Evolutionary conservation across 2,888 invertebrate species (phyloP), one percentile per base, ranked within the genome.

Genomic region (Ganaspis brasiliensis): DNA sequence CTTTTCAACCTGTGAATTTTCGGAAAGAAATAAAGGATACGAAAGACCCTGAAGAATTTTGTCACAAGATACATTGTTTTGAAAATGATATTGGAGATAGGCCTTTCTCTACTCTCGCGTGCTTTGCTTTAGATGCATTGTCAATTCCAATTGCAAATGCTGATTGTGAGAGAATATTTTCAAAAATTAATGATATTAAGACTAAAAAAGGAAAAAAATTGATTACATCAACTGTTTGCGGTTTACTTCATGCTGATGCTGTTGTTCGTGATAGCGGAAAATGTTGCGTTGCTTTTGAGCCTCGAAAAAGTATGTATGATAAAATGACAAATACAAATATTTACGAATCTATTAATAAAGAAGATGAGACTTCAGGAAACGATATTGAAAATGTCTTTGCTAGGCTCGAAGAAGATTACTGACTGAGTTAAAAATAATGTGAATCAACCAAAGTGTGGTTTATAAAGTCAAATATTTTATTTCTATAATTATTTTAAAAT

Each of bases 171-270:
- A 55, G 73, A 37, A 63, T 63, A 19, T 56, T 73, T 21, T 76
- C 67, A 2, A 76, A 76, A 73, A 67, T 76, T 12, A 76, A 76
- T 26, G 56, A 73, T 35, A 45, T 76, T 10, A 76, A 76, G 14
- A 70, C 76, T 2, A 67, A 73, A 9, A 67, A 73, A 55, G 37
- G 73, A 56, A 76, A 73, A 19, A 72, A 72, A 10, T 35, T 76
- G 16, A 45, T 73, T 6, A 76, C 67, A 6, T 12, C 4, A 14
- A 73, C 67, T 14, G 31, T 76, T 2, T 63, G 72, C 40, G 72
- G 76, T 3, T 1, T 76, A 19, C 67, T 76, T 12, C 37, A 72
- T 14, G 73, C 76, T 31, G 73, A 76, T 57, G 63, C 72, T 40
- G 56, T 45, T 26, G 67, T 73, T n/a, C 21, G 70, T n/a, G 16